A percentile compares a stretch with the other conserved stretches of the same genome.
phyloP scores from a whole-genome alignment of 2,888 invertebrate species.

The Agrilus cyanescens region DNA sequence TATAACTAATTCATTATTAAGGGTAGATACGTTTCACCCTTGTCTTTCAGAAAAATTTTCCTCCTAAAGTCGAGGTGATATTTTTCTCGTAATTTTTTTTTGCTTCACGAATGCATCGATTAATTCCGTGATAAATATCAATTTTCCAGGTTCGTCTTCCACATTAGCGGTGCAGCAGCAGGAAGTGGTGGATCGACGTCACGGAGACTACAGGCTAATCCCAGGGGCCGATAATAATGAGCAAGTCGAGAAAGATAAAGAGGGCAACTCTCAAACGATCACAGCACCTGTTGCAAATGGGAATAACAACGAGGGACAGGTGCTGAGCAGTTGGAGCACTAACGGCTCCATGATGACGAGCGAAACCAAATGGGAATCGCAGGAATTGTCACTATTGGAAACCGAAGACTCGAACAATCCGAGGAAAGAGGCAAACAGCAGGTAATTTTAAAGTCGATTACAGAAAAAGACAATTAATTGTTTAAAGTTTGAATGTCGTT shows the following conservation, averaged over 20 bases:
- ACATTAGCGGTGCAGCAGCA: constrained; percentile 21
- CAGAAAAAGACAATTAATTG: not conserved
- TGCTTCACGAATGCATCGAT: too few relatives aligned
- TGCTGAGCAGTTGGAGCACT: constrained; percentile 24
- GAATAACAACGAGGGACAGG: constrained; percentile 17
- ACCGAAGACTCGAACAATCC: constrained; percentile 55
- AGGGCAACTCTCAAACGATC: constrained; percentile 35
- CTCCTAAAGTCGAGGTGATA: too few relatives aligned
- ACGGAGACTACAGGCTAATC: constrained; percentile 62
- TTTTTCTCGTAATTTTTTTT: too few relatives aligned
- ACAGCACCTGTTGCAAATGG: constrained; percentile 30
- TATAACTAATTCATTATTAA: too few relatives aligned
- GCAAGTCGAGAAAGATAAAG: constrained; percentile 48
- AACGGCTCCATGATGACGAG: constrained; percentile 14
- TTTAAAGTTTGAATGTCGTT: too few relatives aligned
- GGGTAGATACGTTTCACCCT: too few relatives aligned
- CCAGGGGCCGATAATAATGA: constrained; percentile 49
- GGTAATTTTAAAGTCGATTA: constrained; percentile 34
- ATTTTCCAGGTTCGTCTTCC: constrained; percentile 1
- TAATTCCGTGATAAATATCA: constrained; percentile 17
- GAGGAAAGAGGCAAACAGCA: constrained; percentile 38
- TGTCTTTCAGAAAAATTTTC: too few relatives aligned
- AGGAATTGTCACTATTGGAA: constrained; percentile 20
- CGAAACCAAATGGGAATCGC: constrained; percentile 23
- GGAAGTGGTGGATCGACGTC: constrained; percentile 39